Evolutionary conservation across 2,797 vertebrate species (phyloP), one percentile per base, ranked within the genome.

Genomic region (Phataginus tricuspis): DNA sequence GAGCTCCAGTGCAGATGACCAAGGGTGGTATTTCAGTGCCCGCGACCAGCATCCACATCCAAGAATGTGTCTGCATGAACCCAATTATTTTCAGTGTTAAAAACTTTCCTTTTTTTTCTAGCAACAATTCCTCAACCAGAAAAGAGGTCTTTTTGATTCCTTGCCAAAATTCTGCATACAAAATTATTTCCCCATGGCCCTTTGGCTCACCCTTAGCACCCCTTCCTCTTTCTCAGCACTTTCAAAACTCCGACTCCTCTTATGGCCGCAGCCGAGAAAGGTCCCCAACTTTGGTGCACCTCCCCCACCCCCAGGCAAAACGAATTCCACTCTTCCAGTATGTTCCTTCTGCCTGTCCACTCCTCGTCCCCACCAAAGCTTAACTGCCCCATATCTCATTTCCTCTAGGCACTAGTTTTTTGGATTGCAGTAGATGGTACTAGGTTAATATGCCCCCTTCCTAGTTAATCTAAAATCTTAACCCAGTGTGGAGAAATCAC

Each of bases 401-500:
- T 59, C 29, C 0, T 63, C 23, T 5, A 63, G 45, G n/a, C 13
- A 16, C 53, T 34, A 31, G 64, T 69, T 91, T 87, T 51, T 31
- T 42, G 42, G 7, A 53, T 63, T 57, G 25, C 18, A 75, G 55
- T 55, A 11, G 39, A 49, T 51, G 18, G 23, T 68, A 39, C 25
- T 34, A 82, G 59, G 68, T 64, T 71, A 78, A 68, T 49, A 55
- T 4, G 27, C 16, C 18, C 42, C 74, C 42, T 64, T 74, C 42
- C 53, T 80, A 27, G 57, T 63, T 89, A 72, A 78, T 57, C 49
- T 53, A 66, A 96, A 86, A 49, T 53, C 59, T 72, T 95, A 94
- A 69, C 31, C 5, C 75, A 39, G 0, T 39, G 12, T 78, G 25
- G 72, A 71, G 42, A 94, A 90, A 29, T 11, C 29, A 61, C 21